These are phyloP conservation scores for Poliocrania exsul DNA, from an alignment of 2,797 vertebrate species.

Conservation along the genomic window DNA sequence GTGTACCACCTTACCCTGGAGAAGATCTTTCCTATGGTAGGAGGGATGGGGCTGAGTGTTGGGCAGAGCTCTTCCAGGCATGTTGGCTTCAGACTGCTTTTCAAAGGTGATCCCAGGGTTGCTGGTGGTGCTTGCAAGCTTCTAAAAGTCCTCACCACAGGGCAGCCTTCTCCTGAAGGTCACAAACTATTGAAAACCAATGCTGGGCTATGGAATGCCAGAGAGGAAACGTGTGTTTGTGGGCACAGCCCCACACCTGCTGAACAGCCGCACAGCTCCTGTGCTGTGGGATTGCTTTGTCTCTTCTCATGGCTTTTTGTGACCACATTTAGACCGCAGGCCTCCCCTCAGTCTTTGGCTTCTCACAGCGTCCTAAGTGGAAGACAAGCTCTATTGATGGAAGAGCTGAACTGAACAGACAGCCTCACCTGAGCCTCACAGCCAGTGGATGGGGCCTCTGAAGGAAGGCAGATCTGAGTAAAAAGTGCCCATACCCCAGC, in stretches of 20 bases:
- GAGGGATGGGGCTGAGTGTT: background rate
- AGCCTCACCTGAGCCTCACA: background rate
- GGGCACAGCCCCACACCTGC: background rate
- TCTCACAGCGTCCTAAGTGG: background rate
- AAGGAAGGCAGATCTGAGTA: background rate
- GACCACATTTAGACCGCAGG: accelerated
- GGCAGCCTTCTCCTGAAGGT: background rate
- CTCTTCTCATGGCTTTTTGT: background rate
- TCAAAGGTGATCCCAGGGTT: background rate
- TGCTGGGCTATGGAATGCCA: background rate
- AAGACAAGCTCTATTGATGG: background rate
- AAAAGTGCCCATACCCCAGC: background rate
- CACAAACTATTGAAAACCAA: background rate
- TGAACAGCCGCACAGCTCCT: background rate
- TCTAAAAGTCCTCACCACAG: background rate
- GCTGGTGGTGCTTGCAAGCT: background rate
- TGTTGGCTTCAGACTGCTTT: background rate
- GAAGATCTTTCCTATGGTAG: background rate
- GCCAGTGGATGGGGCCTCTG: background rate
- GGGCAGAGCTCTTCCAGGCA: background rate
- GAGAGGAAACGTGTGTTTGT: background rate
- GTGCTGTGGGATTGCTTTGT: background rate
- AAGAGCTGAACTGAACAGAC: background rate
- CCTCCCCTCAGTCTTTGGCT: background rate
- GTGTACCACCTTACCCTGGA: background rate